These are phyloP conservation scores for Amiota minor DNA, from an alignment of 2,888 invertebrate genomes.

Conservation along the genomic window DNA sequence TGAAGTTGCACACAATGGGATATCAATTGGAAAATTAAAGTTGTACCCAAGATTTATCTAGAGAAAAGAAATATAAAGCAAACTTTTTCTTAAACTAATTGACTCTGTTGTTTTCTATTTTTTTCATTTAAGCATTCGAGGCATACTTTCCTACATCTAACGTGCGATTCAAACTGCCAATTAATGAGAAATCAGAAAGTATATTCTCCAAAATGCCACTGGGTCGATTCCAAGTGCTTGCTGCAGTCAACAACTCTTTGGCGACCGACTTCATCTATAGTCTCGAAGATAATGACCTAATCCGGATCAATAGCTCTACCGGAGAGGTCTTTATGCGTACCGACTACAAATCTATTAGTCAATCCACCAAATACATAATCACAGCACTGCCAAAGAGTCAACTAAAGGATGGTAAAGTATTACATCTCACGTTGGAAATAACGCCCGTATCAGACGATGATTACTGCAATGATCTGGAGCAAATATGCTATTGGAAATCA, in stretches of 20 bases:
- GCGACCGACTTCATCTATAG: constrained; percentile 67
- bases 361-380: constrained; percentile 59
- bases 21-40: no score
- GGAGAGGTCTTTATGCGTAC: constrained; percentile 70
- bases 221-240: constrained; percentile 69
- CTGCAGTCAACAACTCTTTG: constrained; percentile 57
- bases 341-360: constrained; percentile 59
- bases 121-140: constrained; percentile 61
- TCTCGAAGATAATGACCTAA: constrained; percentile 61
- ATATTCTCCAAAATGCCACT: constrained; percentile 71
- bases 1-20: no score
- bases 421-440: constrained; percentile 67
- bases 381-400: constrained; percentile 60
- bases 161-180: constrained; percentile 69
- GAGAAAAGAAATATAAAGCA: background rate
- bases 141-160: constrained; percentile 71
- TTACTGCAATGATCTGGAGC: constrained; percentile 66
- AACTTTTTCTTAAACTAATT: background rate
- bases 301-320: constrained; percentile 66
- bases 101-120: background rate
- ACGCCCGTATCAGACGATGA: constrained; percentile 57
- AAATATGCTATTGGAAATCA: constrained; percentile 70
- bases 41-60: background rate
- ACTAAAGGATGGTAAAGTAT: constrained; percentile 37
- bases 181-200: constrained; percentile 69